A percentile compares a stretch with the other conserved stretches of the same genome.
These are phyloP conservation scores for Acropternis orthonyx DNA, from an alignment of 2,797 vertebrate genomes.

Conservation along the genomic window DNA sequence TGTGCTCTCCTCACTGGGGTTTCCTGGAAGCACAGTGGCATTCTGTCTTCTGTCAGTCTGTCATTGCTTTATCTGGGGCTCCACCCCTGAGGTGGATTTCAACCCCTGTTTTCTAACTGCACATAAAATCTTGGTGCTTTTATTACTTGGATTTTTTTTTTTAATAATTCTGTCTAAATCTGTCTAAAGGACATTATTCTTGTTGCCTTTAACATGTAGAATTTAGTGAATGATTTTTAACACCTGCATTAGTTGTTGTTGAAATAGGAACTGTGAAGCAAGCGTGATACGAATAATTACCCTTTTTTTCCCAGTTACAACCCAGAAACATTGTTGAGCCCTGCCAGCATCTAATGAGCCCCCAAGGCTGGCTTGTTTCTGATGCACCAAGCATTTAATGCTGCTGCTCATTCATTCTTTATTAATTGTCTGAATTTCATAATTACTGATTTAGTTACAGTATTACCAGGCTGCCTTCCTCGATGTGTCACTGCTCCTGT, in stretches of 20 bases:
- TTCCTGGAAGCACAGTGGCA: neutral
- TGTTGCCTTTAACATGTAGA: neutral
- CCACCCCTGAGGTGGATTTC: neutral
- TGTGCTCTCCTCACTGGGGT: neutral
- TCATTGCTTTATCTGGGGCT: neutral
- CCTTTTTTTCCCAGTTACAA: neutral
- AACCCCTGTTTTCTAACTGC: neutral
- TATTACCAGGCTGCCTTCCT: neutral
- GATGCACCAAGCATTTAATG: neutral
- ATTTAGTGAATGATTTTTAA: neutral
- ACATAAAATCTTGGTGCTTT: neutral
- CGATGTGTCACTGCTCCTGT: neutral
- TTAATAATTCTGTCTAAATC: neutral
- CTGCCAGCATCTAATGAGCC: neutral
- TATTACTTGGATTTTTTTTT: neutral
- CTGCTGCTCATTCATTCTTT: constrained; percentile 22
- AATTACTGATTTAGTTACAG: constrained; percentile 33
- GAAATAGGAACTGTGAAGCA: neutral
- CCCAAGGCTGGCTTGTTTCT: neutral
- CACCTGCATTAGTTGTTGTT: neutral
- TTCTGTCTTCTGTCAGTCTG: neutral
- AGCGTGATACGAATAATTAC: neutral
- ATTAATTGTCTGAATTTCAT: constrained; percentile 47
- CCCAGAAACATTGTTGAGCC: neutral
- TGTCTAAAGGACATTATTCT: neutral